These are phyloP conservation scores for Microctenopoma lineatum DNA, from an alignment of 2,797 vertebrate genomes.

Conservation along the genomic window DNA sequence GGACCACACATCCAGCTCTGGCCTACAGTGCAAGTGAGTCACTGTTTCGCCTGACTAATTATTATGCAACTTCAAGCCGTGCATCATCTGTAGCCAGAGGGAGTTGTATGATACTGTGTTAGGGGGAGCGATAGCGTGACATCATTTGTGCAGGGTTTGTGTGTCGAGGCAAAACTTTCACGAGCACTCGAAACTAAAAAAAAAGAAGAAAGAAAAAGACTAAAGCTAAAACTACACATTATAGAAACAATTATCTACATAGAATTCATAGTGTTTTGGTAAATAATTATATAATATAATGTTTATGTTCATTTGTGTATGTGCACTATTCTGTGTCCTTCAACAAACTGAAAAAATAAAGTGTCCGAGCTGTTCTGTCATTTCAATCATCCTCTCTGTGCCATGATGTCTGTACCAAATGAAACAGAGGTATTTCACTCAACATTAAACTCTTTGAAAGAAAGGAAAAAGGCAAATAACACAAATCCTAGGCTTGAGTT, in stretches of 20 bases:
- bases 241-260: neutral
- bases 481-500: constrained; percentile 14
- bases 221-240: neutral
- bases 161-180: constrained; percentile 19
- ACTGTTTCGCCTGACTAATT: constrained; percentile 54
- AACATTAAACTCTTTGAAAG: neutral
- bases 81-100: constrained; percentile 49
- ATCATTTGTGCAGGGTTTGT: constrained; percentile 5
- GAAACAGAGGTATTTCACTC: neutral
- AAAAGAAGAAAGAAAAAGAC: neutral
- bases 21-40: constrained; percentile 33
- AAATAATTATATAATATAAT: too few relatives aligned
- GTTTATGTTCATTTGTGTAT: too few relatives aligned
- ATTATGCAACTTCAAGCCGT: constrained; percentile 63
- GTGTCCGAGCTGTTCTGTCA: neutral
- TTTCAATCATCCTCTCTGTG: too few relatives aligned
- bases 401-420: neutral
- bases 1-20: constrained; percentile 56
- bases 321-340: too few relatives aligned
- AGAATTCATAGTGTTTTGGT: neutral
- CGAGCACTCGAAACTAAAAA: constrained; percentile 6
- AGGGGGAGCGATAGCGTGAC: constrained; percentile 21
- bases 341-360: too few relatives aligned
- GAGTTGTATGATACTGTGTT: constrained; percentile 33
- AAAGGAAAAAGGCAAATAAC: neutral